These are phyloP conservation scores for Catamblyrhynchus diadema DNA, from an alignment of 2,797 vertebrate genomes.

Conservation along the genomic window DNA sequence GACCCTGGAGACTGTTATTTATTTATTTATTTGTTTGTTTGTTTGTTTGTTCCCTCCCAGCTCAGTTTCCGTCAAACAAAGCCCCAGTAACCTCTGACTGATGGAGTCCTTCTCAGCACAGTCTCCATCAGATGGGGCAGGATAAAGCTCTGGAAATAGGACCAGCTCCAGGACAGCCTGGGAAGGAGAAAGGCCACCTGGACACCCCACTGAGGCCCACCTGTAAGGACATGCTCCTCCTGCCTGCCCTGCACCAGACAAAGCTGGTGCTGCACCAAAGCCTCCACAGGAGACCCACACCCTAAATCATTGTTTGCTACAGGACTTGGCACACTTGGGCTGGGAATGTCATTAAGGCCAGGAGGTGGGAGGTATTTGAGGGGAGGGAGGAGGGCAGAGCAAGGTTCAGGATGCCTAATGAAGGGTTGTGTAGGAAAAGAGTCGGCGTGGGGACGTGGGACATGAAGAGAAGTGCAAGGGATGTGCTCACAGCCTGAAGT, in stretches of 20 bases:
- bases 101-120: neutral
- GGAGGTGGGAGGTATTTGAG: neutral
- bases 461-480: neutral
- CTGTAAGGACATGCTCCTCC: neutral
- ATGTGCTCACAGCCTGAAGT: neutral
- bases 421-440: neutral
- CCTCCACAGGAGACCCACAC: neutral
- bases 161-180: neutral
- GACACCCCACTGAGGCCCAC: neutral
- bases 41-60: neutral
- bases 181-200: neutral
- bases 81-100: neutral
- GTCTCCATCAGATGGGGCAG: neutral
- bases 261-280: neutral
- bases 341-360: neutral
- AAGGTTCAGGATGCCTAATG: neutral
- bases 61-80: slow-evolving; percentile 66
- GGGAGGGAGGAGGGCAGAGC: neutral
- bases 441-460: neutral
- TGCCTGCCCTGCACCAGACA: neutral
- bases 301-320: neutral
- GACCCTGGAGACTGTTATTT: neutral
- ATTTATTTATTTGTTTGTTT: neutral
- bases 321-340: neutral
- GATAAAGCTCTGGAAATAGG: neutral